A percentile compares a stretch with the other conserved stretches of the same genome.
phyloP scores from a whole-genome alignment of 1,140 invertebrate genomes.

The Galendromus occidentalis region DNA sequence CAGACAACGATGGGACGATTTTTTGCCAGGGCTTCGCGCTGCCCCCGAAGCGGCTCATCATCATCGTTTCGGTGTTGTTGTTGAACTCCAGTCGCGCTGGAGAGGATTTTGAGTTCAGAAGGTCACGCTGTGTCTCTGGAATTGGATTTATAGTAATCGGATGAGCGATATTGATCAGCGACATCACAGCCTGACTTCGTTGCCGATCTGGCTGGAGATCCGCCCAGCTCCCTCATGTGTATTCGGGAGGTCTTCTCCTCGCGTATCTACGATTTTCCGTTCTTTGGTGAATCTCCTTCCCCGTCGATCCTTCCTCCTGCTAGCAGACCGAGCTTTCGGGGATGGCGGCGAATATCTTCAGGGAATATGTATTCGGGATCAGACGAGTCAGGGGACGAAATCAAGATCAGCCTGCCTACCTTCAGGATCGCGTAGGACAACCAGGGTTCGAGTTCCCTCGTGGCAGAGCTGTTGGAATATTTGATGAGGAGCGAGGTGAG shows the following conservation, averaged over 20 bases:
- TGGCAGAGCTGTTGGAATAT: slow-evolving; percentile 8
- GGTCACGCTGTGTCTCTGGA: background rate
- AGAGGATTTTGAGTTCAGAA: background rate
- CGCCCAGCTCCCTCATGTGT: too few relatives aligned
- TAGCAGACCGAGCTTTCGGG: too few relatives aligned
- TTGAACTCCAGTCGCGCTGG: background rate
- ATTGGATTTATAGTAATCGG: background rate
- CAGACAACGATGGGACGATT: background rate
- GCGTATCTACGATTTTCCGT: too few relatives aligned
- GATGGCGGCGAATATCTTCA: too few relatives aligned
- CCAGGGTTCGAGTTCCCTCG: background rate
- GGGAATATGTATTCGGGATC: too few relatives aligned
- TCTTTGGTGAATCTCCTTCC: too few relatives aligned
- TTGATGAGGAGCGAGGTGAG: background rate
- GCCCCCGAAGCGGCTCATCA: background rate
- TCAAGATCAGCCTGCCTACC: background rate
- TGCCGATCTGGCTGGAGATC: too few relatives aligned
- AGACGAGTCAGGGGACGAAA: background rate
- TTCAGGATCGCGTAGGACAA: background rate
- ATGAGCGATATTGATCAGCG: too few relatives aligned
- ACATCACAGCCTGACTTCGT: too few relatives aligned
- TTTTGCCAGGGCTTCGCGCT: slow-evolving; percentile 1
- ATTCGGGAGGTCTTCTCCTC: too few relatives aligned
- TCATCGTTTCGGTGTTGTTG: background rate
- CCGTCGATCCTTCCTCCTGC: too few relatives aligned